Base-by-base conservation (phyloP, 1,140 invertebrate species). In the Bombus terrestris region DNA sequence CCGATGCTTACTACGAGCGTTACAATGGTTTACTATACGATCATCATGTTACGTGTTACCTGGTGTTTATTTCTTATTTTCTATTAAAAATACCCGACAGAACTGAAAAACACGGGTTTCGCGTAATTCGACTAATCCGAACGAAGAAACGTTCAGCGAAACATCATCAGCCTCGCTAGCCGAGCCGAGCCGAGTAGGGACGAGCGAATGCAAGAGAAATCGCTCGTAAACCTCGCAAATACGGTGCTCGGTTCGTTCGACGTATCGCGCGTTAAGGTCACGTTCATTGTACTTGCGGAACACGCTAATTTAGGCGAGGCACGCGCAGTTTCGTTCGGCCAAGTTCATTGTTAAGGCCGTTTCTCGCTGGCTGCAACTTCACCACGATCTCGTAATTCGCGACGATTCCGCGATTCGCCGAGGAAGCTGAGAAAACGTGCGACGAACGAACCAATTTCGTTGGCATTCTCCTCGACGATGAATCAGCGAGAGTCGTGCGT, bases 281-380 rank as follows among this genome's bases (percentile, higher is more conserved):
- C 85, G 90, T 86, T 87, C 90, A 91, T 91, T 87, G 88, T 85
- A 86, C 84, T 91, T 83, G 88, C 88, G 91, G 90, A 91, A 91
- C 88, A 89, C 73, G 80, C 37, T 91, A 91, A 91, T 91, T 91
- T 91, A 86, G 28, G 28, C 62, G 57, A 75, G 80, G 64, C 82
- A 69, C 39, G 79, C 89, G 39, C 62, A n/a, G 64, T 35, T 66
- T 66, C 83, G 39, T 69, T 59, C 73, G 69, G 62, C 83, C 64
- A 83, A 66, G 86, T 89, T 91, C 90, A 91, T 69, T 90, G 90
- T 43, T 88, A 91, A 91, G 90, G 90, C 57, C 86, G 81, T 87
- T 86, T 79, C 87, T 73, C 53, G n/a, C 5, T 18, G 64, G 1
- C 5, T 32, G 64, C 64, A 32, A 3, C n/a, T 32, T 32, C 5